Conservation (phyloP, 1,140 invertebrate genomes). For the Caenorhabditis briggsae region DNA sequence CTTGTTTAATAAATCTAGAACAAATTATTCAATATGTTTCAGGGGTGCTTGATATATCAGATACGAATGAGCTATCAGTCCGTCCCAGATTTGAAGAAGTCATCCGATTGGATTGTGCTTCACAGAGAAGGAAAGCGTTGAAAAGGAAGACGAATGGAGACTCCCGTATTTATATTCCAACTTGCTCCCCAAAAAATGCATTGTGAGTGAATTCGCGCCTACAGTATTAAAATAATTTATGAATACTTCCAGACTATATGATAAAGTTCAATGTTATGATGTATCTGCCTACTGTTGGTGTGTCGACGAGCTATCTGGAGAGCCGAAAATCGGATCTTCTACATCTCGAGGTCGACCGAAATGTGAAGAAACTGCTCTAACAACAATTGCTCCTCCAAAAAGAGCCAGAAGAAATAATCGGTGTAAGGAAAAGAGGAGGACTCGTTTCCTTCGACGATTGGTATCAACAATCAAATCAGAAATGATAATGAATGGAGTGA, state of each 20-base stretch:
- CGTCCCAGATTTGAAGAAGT: conserved; percentile 46
- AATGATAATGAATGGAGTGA: conserved; percentile 60
- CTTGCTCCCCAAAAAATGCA: conserved; percentile 42
- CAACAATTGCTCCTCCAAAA: conserved; percentile 30
- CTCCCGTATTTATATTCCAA: conserved; percentile 11
- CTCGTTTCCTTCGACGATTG: conserved; percentile 53
- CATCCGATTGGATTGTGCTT: conserved; percentile 44
- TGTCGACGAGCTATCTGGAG: conserved; percentile 33
- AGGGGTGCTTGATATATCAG: conserved; percentile 25
- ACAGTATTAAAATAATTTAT: too few species aligned
- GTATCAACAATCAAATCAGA: conserved; percentile 58
- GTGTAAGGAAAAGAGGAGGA: conserved; percentile 43
- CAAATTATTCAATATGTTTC: neutral
- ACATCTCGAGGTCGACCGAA: conserved; percentile 26
- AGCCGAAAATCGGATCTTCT: conserved; percentile 6
- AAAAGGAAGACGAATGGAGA: conserved; percentile 39
- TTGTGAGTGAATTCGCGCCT: neutral
- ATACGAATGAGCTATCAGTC: conserved; percentile 28
- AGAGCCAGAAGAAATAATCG: conserved; percentile 43
- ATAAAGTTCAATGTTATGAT: conserved; percentile 39
- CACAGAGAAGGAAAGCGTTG: conserved; percentile 24
- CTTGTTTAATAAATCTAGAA: neutral
- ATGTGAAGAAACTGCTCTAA: neutral
- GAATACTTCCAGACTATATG: conserved; percentile 20
- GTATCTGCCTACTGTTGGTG: conserved; percentile 34